A percentile compares a stretch with the other conserved stretches of the same genome.
phyloP scores from a whole-genome alignment of 1,140 invertebrate species.

The Drosophila nigromelanica region DNA sequence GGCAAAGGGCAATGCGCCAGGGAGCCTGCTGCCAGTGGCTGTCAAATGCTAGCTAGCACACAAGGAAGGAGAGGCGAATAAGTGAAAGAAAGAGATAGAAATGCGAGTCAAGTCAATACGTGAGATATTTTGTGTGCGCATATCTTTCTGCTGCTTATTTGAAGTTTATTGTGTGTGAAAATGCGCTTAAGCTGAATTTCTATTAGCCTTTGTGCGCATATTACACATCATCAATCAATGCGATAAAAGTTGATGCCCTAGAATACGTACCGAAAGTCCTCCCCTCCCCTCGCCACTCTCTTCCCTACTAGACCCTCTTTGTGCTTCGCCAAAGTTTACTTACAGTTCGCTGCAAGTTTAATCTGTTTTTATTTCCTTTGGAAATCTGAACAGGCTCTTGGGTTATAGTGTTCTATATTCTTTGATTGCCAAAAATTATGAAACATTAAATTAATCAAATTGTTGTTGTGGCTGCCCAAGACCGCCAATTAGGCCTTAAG shows the following conservation, averaged over 20 bases:
- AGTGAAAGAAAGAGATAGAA: background rate
- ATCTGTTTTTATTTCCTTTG: constrained; percentile 8
- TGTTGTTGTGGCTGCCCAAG: background rate
- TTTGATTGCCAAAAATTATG: background rate
- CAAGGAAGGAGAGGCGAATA: background rate
- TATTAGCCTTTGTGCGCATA: constrained; percentile 82
- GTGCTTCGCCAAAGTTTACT: constrained; percentile 34
- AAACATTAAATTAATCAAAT: constrained; percentile 30
- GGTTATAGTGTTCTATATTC: background rate
- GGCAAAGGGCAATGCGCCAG: constrained; percentile 56
- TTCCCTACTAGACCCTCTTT: constrained; percentile 36
- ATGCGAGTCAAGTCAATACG: constrained; percentile 53
- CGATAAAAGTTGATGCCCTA: constrained; percentile 63
- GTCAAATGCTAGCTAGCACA: constrained; percentile 2
- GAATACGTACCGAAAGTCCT: background rate
- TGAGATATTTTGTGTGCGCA: constrained; percentile 53
- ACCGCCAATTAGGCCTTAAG: constrained; percentile 8
- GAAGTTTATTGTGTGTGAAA: constrained; percentile 83
- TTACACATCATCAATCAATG: constrained; percentile 82
- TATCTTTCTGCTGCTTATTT: constrained; percentile 68
- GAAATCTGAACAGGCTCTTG: background rate
- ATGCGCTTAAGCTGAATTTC: constrained; percentile 80
- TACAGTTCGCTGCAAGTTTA: constrained; percentile 42
- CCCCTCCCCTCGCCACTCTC: background rate
- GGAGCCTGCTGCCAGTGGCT: constrained; percentile 28